Evolutionary conservation across 2,888 invertebrate species (phyloP), one percentile per base, ranked within the genome.

Genomic region (Sisyra nigra): DNA sequence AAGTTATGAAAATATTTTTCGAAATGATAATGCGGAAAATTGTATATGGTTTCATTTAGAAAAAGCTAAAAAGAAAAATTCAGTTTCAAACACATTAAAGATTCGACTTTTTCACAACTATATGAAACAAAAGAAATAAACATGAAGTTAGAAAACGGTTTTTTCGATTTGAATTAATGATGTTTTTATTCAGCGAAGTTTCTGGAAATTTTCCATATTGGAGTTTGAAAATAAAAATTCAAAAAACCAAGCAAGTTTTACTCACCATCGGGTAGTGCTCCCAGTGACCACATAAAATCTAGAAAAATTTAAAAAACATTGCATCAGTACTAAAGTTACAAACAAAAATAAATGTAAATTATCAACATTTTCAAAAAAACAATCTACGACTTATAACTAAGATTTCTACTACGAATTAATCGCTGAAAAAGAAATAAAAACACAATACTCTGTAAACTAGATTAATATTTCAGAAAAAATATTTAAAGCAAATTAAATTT

Each of bases 201-300:
- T 24, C 5, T 24, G 3, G 5, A 24, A 24, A 3, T 42, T 13
- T 41, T n/a, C 10, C 13, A 17, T 15, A 40, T 8, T 29, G 24
- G 11, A 40, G 13, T 14, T 40, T 10, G 6, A 7, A 3, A 18
- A 18, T 18, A 19, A 40, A 33, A 17, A 44, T 35, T 44, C 15
- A 38, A 37, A 30, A 38, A 17, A 44, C n/a, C n/a, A 39, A 29
- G 18, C 41, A 42, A 17, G 17, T 35, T 29, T 24, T 52, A 82
- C 87, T 86, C 76, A 91, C 91, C 89, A 76, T 91, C 91, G 72
- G 89, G 89, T 76, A 91, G 82, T 75, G 88, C 87, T 78, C 89
- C 91, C 81, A 91, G 81, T 72, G 89, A 89, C 91, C 91, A 91
- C 88, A 91, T 89, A 81, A 91, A 89, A 86, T 91, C 91, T 91